These are phyloP conservation scores for Adineta ricciae DNA, from an alignment of 2,888 invertebrate species.

Conservation along the genomic window DNA sequence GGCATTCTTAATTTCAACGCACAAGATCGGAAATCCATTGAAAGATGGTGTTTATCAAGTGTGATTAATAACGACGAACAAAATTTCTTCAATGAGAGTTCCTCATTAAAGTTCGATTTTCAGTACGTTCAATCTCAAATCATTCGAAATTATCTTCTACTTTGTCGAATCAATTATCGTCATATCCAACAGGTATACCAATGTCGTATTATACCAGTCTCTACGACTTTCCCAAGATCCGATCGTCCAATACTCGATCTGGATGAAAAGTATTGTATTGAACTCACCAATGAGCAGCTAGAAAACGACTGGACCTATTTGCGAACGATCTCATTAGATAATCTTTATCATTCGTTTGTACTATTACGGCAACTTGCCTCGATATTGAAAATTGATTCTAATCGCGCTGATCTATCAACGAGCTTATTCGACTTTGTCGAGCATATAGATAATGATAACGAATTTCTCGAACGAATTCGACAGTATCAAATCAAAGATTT, in stretches of 20 bases:
- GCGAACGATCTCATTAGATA: neutral
- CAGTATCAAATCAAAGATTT: neutral
- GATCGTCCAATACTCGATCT: too few relatives aligned
- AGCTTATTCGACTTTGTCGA: too few relatives aligned
- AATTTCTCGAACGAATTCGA: neutral
- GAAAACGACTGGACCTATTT: neutral
- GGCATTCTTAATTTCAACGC: neutral
- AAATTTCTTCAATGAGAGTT: neutral
- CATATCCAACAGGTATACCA: neutral
- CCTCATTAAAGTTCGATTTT: neutral
- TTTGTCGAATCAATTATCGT: neutral
- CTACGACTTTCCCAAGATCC: too few relatives aligned
- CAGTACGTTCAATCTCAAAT: neutral
- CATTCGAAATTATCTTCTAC: neutral
- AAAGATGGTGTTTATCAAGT: slow-evolving; percentile 2
- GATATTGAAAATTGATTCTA: too few relatives aligned
- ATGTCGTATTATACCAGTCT: too few relatives aligned
- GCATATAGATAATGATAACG: slow-evolving; percentile 1
- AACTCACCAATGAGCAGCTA: neutral
- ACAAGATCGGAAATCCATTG: neutral
- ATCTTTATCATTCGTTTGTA: neutral
- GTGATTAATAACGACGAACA: neutral
- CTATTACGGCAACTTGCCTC: too few relatives aligned
- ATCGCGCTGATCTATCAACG: too few relatives aligned
- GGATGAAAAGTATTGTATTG: neutral